Base-by-base conservation (phyloP, 2,888 invertebrate genomes). In the Melikaiella ostensackeni region DNA sequence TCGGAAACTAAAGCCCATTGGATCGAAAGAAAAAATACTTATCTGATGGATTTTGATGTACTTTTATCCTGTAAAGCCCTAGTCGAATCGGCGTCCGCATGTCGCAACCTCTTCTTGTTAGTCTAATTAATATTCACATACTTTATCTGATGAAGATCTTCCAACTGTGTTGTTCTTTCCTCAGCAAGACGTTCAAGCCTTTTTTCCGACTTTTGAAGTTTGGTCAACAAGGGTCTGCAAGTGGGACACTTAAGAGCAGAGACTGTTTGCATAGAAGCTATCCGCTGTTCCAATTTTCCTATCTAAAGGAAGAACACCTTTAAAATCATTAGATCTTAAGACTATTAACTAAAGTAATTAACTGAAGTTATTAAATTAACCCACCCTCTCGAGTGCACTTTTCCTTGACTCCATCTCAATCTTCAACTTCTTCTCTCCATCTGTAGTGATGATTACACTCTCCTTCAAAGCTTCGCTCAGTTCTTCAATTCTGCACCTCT, bases 391-490 rank as follows among this genome's bases (percentile, higher is more conserved):
- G 85, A 95, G 92, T 80, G 95, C 94, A 88, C 93, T 93, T 84
- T 93, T 94, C 85, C 94, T 92, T 86, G 93, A 93, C 85, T 93
- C 92, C 89, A 95, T 95, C 88, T 95, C 95, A 81, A 64, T 75
- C 24, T 82, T 84, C 19, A 87, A 78, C 66, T 84, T 87, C 13
- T 78, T 82, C 90, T 95, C 95, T 81, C 95, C 93, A 83, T 95
- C 95, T 3, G 94, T 93, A n/a, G 95, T 94, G 86, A 96, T 94
- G 88, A 94, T 90, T 77, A 96, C 95, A 81, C 96, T 97, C 90
- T 97, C 96, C 79, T 96, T 94, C 79, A 98, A 92, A 27, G 97
- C 97, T 84, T 96, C 96, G 89, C 97, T 95, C 79, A 97, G 91
- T 88, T 96, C 96, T 84, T 96, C 93, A 86, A 96, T 95, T 80